Conservation (phyloP, 1,140 invertebrate species). For the Phenacoccus solenopsis region DNA sequence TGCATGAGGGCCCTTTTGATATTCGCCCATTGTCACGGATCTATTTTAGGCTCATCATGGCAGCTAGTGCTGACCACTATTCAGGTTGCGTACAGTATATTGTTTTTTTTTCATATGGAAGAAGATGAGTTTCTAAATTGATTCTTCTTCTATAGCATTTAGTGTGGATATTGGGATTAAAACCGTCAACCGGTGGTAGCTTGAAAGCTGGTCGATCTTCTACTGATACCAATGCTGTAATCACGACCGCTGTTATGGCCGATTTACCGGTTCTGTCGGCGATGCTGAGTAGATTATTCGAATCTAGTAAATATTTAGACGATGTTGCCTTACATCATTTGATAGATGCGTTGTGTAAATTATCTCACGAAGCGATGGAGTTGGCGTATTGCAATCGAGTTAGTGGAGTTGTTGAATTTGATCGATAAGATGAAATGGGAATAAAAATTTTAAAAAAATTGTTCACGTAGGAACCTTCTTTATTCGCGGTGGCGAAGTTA, state of each 20-base stretch:
- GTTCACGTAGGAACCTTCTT: constrained; percentile 67
- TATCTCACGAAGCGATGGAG: constrained; percentile 95
- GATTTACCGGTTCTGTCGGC: constrained; percentile 85
- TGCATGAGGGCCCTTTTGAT: constrained; percentile 83
- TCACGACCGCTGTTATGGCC: constrained; percentile 90
- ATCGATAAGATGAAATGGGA: neutral
- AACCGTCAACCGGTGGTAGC: constrained; percentile 82
- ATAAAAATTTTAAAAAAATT: constrained; percentile 24
- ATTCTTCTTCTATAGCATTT: constrained; percentile 55
- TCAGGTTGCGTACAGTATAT: constrained; percentile 35
- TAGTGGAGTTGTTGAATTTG: constrained; percentile 27
- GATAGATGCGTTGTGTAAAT: constrained; percentile 90
- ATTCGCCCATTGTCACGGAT: constrained; percentile 83
- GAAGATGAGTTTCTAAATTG: neutral
- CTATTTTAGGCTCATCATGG: constrained; percentile 85
- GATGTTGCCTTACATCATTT: constrained; percentile 91
- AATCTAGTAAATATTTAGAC: constrained; percentile 85
- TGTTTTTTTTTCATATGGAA: neutral
- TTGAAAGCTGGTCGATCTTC: constrained; percentile 56
- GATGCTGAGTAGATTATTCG: constrained; percentile 86
- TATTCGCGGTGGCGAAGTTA: constrained; percentile 94
- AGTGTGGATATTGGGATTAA: constrained; percentile 94
- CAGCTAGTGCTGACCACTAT: constrained; percentile 87
- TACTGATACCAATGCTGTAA: constrained; percentile 67
- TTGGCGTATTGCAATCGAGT: constrained; percentile 86